Percentiles rank a stretch among this genome's conserved stretches.
phyloP scores from a whole-genome alignment of 2,888 invertebrate genomes.

The Ormyrus thymus region DNA sequence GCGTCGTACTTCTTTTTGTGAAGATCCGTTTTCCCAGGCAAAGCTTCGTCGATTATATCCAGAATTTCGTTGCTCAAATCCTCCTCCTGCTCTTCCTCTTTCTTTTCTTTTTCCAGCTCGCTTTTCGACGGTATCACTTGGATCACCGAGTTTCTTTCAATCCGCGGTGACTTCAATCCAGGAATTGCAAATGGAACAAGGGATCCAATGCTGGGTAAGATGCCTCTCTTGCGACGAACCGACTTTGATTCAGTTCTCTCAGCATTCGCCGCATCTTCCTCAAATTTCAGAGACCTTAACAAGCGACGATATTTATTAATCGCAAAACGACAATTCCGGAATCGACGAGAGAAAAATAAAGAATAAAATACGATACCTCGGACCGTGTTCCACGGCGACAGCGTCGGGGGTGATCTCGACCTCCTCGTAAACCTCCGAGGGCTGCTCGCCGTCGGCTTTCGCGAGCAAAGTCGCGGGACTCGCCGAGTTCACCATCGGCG shows the following conservation, averaged over 20 bases:
- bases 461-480: slow-evolving; percentile 42
- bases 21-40: slow-evolving; percentile 59
- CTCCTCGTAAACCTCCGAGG: slow-evolving; percentile 65
- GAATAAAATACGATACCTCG: slow-evolving; percentile 56
- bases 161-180: slow-evolving; percentile 15
- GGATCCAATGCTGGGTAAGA: slow-evolving; percentile 19
- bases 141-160: slow-evolving; percentile 64
- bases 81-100: slow-evolving; percentile 66
- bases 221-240: slow-evolving; percentile 35
- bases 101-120: slow-evolving; percentile 62
- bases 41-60: slow-evolving; percentile 70
- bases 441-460: slow-evolving; percentile 39
- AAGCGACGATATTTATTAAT: too few relatives aligned
- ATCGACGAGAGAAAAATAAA: too few relatives aligned
- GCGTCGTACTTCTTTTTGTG: slow-evolving; percentile 52
- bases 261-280: background rate
- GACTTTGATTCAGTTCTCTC: background rate
- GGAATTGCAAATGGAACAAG: slow-evolving; percentile 13
- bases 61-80: slow-evolving; percentile 72
- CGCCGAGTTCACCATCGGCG: background rate
- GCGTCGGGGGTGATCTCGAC: slow-evolving; percentile 69
- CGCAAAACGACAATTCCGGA: too few relatives aligned
- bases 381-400: slow-evolving; percentile 75
- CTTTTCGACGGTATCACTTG: slow-evolving; percentile 70
- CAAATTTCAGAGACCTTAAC: slow-evolving; percentile 58